phyloP scores from a whole-genome alignment of 1,140 invertebrate genomes.

The Listronotus bonariensis region DNA sequence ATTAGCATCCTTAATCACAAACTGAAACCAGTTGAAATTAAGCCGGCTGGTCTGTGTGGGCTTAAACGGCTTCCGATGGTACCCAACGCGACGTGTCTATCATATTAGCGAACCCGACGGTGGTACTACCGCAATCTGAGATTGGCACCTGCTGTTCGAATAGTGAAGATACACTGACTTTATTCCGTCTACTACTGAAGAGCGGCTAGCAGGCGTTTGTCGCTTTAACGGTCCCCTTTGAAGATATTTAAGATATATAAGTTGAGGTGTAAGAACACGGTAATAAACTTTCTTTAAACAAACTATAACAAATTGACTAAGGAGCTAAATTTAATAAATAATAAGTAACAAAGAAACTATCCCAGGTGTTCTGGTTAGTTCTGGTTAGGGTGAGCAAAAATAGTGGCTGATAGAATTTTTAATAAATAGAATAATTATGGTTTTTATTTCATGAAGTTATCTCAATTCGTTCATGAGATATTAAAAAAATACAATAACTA shows the following conservation, averaged over 20 bases:
- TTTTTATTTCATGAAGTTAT: no score
- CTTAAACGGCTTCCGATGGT: neutral
- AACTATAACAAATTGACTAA: no score
- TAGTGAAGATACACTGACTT: slow-evolving; percentile 10
- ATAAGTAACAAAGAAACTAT: no score
- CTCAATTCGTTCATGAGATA: no score
- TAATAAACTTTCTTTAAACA: no score
- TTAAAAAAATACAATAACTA: no score
- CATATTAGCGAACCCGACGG: slow-evolving; percentile 2
- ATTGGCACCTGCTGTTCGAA: slow-evolving; percentile 7
- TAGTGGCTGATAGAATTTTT: no score
- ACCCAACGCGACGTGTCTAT: neutral
- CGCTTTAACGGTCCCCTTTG: neutral
- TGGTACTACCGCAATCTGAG: slow-evolving; percentile 8
- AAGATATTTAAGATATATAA: neutral
- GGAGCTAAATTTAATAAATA: no score
- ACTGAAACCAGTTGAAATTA: neutral
- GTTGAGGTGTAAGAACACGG: no score
- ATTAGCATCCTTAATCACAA: neutral
- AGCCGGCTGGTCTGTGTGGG: neutral
- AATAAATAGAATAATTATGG: no score
- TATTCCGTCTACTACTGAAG: slow-evolving; percentile 14
- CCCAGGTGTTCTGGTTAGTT: no score
- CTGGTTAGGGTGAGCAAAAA: no score
- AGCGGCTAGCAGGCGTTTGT: neutral